Evolutionary conservation across 1,140 invertebrate genomes (phyloP).

Genomic region (Solen grandis): DNA sequence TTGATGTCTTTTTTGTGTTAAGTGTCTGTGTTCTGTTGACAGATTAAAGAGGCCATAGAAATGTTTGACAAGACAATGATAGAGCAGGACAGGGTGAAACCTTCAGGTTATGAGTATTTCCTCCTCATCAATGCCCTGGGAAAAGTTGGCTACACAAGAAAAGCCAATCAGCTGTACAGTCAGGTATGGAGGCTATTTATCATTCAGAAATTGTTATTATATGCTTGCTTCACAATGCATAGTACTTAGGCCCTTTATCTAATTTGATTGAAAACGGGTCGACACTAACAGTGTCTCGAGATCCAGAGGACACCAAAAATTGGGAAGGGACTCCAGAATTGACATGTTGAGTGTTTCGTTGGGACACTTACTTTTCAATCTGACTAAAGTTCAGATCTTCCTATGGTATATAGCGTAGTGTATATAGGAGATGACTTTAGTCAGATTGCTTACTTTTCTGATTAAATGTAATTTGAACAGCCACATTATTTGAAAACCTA

Average conservation of each 20-base stretch:
- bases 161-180: conserved; percentile 91
- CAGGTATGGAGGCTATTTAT: conserved; percentile 79
- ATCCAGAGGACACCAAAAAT: too few relatives aligned
- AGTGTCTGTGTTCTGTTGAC: too few relatives aligned
- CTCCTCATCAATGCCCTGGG: conserved; percentile 91
- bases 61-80: conserved; percentile 88
- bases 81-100: conserved; percentile 88
- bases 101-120: conserved; percentile 89
- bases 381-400: neutral
- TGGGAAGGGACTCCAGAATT: too few relatives aligned
- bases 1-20: too few relatives aligned
- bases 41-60: conserved; percentile 85
- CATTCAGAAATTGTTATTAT: neutral
- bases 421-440: too few relatives aligned
- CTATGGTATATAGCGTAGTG: neutral
- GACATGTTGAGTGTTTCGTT: too few relatives aligned
- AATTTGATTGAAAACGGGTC: neutral
- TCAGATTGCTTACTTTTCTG: too few relatives aligned
- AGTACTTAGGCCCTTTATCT: too few relatives aligned
- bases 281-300: too few relatives aligned
- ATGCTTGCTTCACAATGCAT: neutral
- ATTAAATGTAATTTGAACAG: too few relatives aligned
- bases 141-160: conserved; percentile 89
- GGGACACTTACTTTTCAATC: too few relatives aligned
- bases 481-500: too few relatives aligned